Evolutionary conservation across 2,888 invertebrate genomes (phyloP), one percentile per base, ranked within the genome.

Genomic region (Euphydryas editha): DNA sequence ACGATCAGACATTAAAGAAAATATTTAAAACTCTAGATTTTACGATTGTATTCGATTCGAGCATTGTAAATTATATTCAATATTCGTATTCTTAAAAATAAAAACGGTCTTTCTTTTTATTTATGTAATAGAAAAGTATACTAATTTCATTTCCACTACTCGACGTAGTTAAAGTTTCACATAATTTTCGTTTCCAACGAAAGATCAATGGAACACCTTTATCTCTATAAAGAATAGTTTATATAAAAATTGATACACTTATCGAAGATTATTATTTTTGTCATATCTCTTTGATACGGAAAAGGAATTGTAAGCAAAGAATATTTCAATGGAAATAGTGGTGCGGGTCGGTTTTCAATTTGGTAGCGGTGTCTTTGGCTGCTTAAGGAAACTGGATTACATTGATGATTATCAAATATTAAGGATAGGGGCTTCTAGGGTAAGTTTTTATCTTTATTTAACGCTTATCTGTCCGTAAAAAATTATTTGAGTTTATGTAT

Each of bases 181-280:
- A 37, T 49, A 17, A 30, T 39, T 11, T 49, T 5, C 46, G 10
- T 11, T 49, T 5, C 46, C 10, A 37, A 57, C 39, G 60, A 56
- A 49, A 55, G 39, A 57, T 60, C 60, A 36, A 57, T 49, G 37
- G 49, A 51, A 56, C 42, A 44, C 57, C 60, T 11, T 63, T 67
- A 69, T 69, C 69, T 54, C 17, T 13, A 67, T 59, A 67, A 67
- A 44, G 67, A 59, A 55, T 61, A 51, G 37, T 44, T 61, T 68
- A 60, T 57, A 66, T 60, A 67, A 57, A 57, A 65, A 57, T 30
- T 63, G 81, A 84, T 84, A 82, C 76, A 67, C 62, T 78, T 84
- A 84, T 85, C 84, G 68, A 62, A 71, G 72, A 73, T 73, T 78
- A 78, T 78, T 65, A 42, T 64, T 73, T 77, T 79, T 79, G 78